Evolutionary conservation across 1,140 invertebrate species (phyloP).

Genomic region (Vanessa atalanta): DNA sequence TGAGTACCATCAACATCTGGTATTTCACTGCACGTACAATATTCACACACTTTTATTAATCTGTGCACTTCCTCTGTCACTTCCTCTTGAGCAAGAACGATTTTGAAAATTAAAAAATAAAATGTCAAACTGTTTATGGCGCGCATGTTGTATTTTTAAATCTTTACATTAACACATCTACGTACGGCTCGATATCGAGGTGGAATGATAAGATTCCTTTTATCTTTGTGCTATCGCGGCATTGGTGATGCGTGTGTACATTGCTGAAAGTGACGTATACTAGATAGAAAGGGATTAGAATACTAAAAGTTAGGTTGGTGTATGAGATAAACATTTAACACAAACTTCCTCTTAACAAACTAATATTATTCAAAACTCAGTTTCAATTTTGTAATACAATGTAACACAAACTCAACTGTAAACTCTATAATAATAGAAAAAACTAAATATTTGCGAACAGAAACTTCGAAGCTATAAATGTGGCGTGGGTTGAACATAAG

Average conservation of each 20-base stretch:
- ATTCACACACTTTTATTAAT: conserved; percentile 64
- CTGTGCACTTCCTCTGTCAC: conserved; percentile 48
- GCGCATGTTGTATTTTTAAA: conserved; percentile 55
- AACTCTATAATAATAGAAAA: conserved; percentile 1
- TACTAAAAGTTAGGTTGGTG: neutral
- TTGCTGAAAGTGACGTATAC: conserved; percentile 51
- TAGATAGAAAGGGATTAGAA: conserved; percentile 36
- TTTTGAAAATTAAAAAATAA: conserved; percentile 61
- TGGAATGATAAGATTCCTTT: conserved; percentile 73
- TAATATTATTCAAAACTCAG: neutral
- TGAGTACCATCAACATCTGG: conserved; percentile 64
- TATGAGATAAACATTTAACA: neutral
- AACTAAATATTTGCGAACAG: conserved; percentile 5
- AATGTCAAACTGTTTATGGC: conserved; percentile 60
- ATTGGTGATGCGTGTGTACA: conserved; percentile 59
- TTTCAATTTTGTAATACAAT: neutral
- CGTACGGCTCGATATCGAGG: conserved; percentile 58
- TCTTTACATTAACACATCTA: conserved; percentile 49
- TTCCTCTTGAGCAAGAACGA: conserved; percentile 49
- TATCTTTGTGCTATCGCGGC: conserved; percentile 67
- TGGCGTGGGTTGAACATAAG: neutral
- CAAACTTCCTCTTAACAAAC: neutral
- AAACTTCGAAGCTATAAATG: conserved; percentile 7
- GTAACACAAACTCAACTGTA: neutral
- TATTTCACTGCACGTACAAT: conserved; percentile 76